These are phyloP conservation scores for Delphinus delphis DNA, from an alignment of 2,113 vertebrate species.

Conservation along the genomic window DNA sequence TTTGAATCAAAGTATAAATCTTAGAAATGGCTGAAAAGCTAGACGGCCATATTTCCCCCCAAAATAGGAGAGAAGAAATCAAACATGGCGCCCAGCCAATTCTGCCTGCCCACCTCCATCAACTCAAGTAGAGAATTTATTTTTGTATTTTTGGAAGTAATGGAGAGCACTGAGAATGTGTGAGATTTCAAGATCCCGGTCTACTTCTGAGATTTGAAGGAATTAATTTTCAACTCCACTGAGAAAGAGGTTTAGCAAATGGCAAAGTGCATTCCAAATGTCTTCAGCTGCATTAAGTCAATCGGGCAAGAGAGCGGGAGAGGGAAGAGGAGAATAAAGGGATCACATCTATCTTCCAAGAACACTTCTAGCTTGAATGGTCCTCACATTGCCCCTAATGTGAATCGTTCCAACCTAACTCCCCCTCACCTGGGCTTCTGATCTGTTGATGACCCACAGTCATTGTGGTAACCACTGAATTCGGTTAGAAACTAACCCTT, in stretches of 20 bases:
- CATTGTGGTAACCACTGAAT: neutral
- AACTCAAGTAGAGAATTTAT: slow-evolving; percentile 51
- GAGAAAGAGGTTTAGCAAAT: slow-evolving; percentile 65
- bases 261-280: slow-evolving; percentile 54
- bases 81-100: slow-evolving; percentile 11
- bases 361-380: neutral
- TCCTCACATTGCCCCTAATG: neutral
- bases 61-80: slow-evolving; percentile 38
- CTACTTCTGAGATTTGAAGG: slow-evolving; percentile 57
- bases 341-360: slow-evolving; percentile 55
- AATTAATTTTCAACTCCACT: slow-evolving; percentile 66
- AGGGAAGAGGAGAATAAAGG: neutral
- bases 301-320: neutral
- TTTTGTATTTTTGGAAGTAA: slow-evolving; percentile 64
- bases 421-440: slow-evolving; percentile 21
- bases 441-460: neutral
- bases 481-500: neutral
- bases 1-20: slow-evolving; percentile 51
- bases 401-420: neutral
- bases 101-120: neutral
- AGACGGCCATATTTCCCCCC: neutral
- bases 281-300: slow-evolving; percentile 62
- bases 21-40: slow-evolving; percentile 30
- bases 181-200: slow-evolving; percentile 64
- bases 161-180: slow-evolving; percentile 50